These are phyloP conservation scores for Mythimna vitellina DNA, from an alignment of 2,888 invertebrate species.

Conservation along the genomic window DNA sequence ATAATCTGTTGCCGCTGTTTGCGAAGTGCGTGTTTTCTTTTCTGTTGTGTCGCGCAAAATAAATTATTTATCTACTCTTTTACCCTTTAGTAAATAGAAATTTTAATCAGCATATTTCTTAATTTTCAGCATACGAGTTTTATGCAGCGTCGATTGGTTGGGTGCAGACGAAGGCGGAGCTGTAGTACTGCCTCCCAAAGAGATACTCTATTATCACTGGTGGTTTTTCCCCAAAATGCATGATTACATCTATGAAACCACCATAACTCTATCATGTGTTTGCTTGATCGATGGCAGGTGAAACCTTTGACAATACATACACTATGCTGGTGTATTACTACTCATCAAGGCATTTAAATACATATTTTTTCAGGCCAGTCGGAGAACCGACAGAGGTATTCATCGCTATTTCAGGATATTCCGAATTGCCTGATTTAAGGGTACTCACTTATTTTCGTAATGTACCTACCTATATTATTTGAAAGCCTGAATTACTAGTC, in stretches of 20 bases:
- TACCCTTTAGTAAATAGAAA: neutral
- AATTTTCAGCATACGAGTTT: slow-evolving; percentile 78
- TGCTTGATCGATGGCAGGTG: slow-evolving; percentile 84
- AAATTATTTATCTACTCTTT: too few relatives aligned
- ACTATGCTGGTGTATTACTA: too few relatives aligned
- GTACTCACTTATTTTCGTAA: slow-evolving; percentile 8
- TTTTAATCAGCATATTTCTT: neutral
- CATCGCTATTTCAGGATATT: slow-evolving; percentile 83
- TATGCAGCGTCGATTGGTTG: slow-evolving; percentile 82
- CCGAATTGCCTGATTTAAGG: slow-evolving; percentile 84
- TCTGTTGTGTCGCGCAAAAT: neutral
- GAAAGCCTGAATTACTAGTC: neutral
- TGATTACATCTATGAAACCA: slow-evolving; percentile 82
- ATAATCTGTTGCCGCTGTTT: neutral
- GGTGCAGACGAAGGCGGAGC: slow-evolving; percentile 82
- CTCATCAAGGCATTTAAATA: neutral
- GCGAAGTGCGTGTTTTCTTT: neutral
- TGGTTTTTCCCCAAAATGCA: slow-evolving; percentile 85
- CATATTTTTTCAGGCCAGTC: slow-evolving; percentile 77
- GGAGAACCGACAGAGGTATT: slow-evolving; percentile 84
- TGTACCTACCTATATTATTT: neutral
- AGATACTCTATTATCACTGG: slow-evolving; percentile 83
- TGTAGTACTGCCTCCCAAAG: slow-evolving; percentile 82
- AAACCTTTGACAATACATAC: slow-evolving; percentile 22
- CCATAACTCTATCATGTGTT: slow-evolving; percentile 82